Evolutionary conservation across 2,888 invertebrate species (phyloP), one percentile per base, ranked within the genome.

Genomic region (Drosophila rubida): DNA sequence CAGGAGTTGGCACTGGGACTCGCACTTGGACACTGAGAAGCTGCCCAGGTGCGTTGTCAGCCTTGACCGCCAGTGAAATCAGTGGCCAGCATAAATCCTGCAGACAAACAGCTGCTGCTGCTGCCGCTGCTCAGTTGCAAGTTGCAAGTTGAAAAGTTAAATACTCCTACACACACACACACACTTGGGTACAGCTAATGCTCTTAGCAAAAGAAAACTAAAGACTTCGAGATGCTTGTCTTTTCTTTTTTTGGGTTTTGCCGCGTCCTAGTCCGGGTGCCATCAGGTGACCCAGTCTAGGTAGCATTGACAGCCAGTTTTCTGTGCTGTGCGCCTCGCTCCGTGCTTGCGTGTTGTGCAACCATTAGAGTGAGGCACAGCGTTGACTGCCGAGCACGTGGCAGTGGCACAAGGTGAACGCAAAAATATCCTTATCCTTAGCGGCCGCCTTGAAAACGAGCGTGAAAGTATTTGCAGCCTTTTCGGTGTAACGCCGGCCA

Each of bases 391-490:
- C 9, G 51, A 58, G 62, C 80, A 83, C 80, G 84, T 69, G 77
- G 77, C 54, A 19, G 35, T 54, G 51, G 53, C 74, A 62, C 74
- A 75, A 75, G 78, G 78, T 60, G 55, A 67, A 61, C 35, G 60
- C 59, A 53, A 61, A 48, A 58, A 50, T 87, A 66, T 78, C 53
- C 80, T 64, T 75, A 80, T 77, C 64, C 71, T 61, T 42, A 39
- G 46, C 69, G 61, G 62, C 54, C 61, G 67, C 81, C 86, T 82
- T 73, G 30, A 83, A 85, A 81, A 85, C 83, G 84, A 83, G 88
- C 88, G 88, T 83, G 82, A 83, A 83, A 83, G 84, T 86, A 83
- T 87, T 86, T 74, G 67, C 77, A 66, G 82, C 73, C 80, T 75
- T 84, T 85, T 84, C 54, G 68, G 65, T 68, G 68, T 82, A 69